phyloP scores from a whole-genome alignment of 2,888 invertebrate species.

The Cremastobaeus sp. region DNA sequence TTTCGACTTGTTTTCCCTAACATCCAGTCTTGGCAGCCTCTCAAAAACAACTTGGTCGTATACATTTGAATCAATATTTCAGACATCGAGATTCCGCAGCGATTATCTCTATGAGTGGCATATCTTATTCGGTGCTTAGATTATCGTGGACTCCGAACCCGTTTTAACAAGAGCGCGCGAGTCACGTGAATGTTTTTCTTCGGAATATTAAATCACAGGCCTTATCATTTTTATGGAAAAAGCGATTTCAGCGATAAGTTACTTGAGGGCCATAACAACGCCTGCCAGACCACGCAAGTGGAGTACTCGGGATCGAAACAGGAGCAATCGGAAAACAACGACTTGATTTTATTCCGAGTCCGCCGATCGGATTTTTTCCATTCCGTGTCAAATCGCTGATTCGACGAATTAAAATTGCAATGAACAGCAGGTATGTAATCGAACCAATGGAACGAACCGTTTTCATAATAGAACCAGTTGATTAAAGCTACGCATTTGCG shows the following conservation, averaged over 20 bases:
- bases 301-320: neutral
- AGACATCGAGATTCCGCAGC: conserved; percentile 1
- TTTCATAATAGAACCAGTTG: conserved; percentile 66
- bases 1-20: conserved; percentile 7
- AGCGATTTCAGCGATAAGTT: no score
- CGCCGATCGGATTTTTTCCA: neutral
- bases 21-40: conserved; percentile 6
- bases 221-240: no score
- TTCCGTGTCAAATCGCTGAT: conserved; percentile 6
- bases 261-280: no score
- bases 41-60: conserved; percentile 8
- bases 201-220: no score
- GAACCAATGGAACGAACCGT: conserved; percentile 60
- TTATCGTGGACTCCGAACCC: conserved; percentile 7
- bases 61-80: conserved; percentile 22
- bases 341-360: conserved; percentile 8
- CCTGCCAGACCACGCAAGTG: neutral
- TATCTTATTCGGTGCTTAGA: neutral
- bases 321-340: conserved; percentile 8
- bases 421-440: conserved; percentile 47
- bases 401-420: conserved; percentile 37
- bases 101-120: conserved; percentile 2
- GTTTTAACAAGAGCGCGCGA: neutral
- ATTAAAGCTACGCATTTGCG: conserved; percentile 68
- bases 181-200: conserved; percentile 1